Conservation (phyloP, 1,140 invertebrate species). For the Subanguina moxae region DNA sequence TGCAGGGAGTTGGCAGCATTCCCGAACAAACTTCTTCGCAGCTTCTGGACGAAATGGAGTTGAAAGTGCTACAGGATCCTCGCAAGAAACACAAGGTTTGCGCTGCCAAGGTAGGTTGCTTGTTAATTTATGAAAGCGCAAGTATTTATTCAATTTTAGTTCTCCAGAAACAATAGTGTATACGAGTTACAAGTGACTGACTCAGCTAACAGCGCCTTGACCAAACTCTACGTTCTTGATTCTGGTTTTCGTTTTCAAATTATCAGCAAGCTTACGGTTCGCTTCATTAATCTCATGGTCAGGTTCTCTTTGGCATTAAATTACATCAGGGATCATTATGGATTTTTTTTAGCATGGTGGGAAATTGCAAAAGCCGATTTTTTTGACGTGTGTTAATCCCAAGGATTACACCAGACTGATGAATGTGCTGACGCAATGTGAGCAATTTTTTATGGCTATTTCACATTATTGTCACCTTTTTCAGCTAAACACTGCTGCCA, state of each 20-base stretch:
- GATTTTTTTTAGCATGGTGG: neutral
- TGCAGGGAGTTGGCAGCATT: too few species aligned
- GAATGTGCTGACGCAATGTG: neutral
- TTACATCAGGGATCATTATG: neutral
- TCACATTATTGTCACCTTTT: neutral
- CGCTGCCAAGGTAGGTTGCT: neutral
- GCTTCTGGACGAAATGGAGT: neutral
- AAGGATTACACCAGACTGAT: neutral
- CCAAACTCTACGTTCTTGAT: neutral
- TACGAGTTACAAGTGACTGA: neutral
- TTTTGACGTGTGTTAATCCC: constrained; percentile 2
- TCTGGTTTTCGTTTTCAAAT: neutral
- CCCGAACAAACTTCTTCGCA: neutral
- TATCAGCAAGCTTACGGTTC: neutral
- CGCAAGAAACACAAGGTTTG: neutral
- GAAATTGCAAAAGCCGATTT: neutral
- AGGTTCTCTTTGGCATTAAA: neutral
- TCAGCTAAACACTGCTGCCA: too few species aligned
- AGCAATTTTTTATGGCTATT: neutral
- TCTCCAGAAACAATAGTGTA: neutral
- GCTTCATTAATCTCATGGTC: neutral
- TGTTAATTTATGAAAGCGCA: neutral
- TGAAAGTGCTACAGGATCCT: neutral
- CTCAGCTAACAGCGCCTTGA: neutral
- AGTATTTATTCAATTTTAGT: neutral